phyloP scores from a whole-genome alignment of 2,113 vertebrate genomes.

The Ictalurus furcatus region DNA sequence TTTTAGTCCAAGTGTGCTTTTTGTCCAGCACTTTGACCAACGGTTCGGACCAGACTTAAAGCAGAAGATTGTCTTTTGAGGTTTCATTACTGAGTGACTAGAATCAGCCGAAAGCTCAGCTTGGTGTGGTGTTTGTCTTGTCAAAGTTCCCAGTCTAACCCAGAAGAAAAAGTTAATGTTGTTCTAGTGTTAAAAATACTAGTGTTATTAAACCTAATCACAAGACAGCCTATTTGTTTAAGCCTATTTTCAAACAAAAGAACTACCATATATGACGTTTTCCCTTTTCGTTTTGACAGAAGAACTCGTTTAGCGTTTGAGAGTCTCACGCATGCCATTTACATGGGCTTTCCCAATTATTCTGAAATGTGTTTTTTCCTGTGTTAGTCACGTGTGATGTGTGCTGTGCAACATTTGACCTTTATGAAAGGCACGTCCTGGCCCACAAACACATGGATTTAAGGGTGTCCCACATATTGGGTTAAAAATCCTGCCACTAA shows the following conservation, averaged over 20 bases:
- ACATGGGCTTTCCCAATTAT: constrained; percentile 31
- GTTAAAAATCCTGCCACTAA: constrained; percentile 75
- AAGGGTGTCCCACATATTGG: constrained; percentile 68
- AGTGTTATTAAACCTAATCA: constrained; percentile 1
- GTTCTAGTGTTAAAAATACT: constrained; percentile 26
- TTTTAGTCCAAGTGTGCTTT: background rate
- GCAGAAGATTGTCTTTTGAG: constrained; percentile 35
- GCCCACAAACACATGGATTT: constrained; percentile 69
- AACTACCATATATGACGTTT: background rate
- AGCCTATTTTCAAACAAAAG: constrained; percentile 19
- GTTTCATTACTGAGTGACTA: constrained; percentile 45
- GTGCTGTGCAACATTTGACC: constrained; percentile 67
- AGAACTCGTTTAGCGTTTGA: background rate
- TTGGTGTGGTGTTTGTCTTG: constrained; percentile 25
- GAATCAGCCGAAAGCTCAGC: constrained; percentile 2
- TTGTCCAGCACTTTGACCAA: background rate
- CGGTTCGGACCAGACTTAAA: background rate
- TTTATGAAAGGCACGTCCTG: constrained; percentile 70
- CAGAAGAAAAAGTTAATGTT: background rate
- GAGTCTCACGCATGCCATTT: constrained; percentile 20
- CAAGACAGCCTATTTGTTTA: constrained; percentile 9
- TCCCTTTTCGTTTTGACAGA: background rate
- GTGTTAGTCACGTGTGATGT: constrained; percentile 46
- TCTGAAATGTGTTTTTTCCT: constrained; percentile 32
- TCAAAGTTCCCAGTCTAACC: constrained; percentile 16